These are phyloP conservation scores for Heliopora coerulea DNA, from an alignment of 92 coral and sea anemone genomes.

Conservation along the genomic window DNA sequence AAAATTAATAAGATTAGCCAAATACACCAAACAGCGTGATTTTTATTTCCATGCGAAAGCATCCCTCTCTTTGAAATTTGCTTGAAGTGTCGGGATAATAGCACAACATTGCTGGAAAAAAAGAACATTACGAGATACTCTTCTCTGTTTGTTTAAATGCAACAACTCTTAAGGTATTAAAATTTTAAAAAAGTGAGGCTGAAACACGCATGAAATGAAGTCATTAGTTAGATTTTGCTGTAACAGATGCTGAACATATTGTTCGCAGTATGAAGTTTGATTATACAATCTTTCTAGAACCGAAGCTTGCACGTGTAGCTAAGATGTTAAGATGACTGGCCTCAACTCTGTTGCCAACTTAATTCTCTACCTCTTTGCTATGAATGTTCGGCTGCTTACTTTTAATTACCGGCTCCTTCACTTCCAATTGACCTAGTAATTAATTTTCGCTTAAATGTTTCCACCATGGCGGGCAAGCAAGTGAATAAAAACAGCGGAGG, in stretches of 20 bases:
- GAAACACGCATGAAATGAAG: conserved; percentile 1
- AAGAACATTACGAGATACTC: background rate
- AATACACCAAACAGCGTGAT: conserved; percentile 24
- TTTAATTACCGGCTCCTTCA: conserved; percentile 48
- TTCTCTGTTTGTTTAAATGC: conserved; percentile 7
- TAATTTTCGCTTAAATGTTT: conserved; percentile 39
- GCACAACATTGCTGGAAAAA: conserved; percentile 1
- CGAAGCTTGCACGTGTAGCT: conserved; percentile 3
- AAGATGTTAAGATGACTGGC: conserved; percentile 18
- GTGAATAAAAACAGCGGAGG: conserved; percentile 9
- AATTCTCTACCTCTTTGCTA: conserved; percentile 33
- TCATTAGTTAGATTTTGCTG: background rate
- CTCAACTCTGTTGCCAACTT: conserved; percentile 38
- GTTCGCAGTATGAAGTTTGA: background rate
- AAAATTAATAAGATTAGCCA: conserved; percentile 43
- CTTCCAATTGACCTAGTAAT: conserved; percentile 44
- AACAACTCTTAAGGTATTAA: conserved; percentile 6
- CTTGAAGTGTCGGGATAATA: conserved; percentile 2
- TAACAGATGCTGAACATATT: conserved; percentile 25
- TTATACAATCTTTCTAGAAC: background rate
- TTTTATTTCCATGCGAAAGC: conserved; percentile 23
- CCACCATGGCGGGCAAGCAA: conserved; percentile 29
- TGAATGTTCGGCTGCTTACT: conserved; percentile 45
- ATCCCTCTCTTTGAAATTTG: conserved; percentile 1
- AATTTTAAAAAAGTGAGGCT: conserved; percentile 11